Percentiles rank a stretch among this genome's conserved stretches.
Evolutionary conservation across 2,113 vertebrate genomes (phyloP).

Genomic region (Chaetorhynchus papuensis): DNA sequence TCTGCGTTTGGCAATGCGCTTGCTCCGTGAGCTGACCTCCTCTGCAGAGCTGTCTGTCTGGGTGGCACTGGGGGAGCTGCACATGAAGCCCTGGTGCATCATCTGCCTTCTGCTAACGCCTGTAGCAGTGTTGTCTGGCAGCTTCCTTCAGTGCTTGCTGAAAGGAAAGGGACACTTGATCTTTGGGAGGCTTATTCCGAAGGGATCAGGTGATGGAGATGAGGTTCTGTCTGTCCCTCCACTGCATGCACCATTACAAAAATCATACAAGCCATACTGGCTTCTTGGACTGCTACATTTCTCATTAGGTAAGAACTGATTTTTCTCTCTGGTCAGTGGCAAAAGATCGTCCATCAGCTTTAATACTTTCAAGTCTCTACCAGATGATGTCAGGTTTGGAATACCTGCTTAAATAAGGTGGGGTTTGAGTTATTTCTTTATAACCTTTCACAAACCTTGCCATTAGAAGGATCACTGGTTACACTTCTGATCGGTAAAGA

Average conservation of each 20-base stretch:
- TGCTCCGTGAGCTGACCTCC: neutral
- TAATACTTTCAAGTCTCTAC: neutral
- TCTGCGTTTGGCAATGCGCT: neutral
- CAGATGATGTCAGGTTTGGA: neutral
- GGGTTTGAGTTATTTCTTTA: neutral
- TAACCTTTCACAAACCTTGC: neutral
- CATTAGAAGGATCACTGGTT: neutral
- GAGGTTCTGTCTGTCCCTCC: neutral
- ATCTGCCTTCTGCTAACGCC: neutral
- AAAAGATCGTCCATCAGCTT: neutral
- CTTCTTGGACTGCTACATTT: neutral
- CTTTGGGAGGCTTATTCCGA: neutral
- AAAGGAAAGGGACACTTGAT: neutral
- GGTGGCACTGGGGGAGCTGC: neutral
- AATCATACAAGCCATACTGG: rapidly evolving
- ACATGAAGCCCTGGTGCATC: neutral
- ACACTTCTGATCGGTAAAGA: neutral
- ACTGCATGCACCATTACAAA: neutral
- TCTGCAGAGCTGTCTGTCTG: neutral
- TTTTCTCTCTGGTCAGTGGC: neutral
- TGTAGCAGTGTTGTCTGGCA: neutral
- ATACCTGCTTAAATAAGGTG: neutral
- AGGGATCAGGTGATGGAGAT: neutral
- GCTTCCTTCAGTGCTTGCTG: neutral
- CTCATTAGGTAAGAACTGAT: neutral